These are phyloP conservation scores for Phenganax marumi DNA, from an alignment of 92 coral and sea anemone species.

Conservation along the genomic window DNA sequence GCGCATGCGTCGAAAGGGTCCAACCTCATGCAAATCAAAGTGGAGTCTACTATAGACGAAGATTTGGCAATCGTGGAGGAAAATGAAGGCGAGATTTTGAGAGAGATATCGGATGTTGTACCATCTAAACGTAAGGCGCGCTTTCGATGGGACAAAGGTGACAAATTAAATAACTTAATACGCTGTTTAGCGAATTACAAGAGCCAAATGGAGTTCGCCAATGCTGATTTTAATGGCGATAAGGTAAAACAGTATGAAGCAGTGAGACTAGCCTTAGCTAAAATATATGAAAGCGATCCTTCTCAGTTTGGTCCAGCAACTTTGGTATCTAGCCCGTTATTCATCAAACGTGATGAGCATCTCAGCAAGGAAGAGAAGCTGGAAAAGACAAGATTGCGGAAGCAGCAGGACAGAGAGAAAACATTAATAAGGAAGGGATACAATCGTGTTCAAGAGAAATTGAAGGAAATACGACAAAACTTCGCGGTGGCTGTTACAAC, in stretches of 20 bases:
- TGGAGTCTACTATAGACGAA: too few species aligned
- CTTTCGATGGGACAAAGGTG: constrained; percentile 41
- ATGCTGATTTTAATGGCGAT: constrained; percentile 50
- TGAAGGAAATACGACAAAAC: constrained; percentile 35
- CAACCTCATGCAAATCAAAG: too few species aligned
- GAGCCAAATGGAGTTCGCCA: constrained; percentile 49
- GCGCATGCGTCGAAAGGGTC: too few species aligned
- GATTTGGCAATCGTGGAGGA: too few species aligned
- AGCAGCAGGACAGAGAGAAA: constrained; percentile 30
- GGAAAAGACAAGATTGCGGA: not conserved
- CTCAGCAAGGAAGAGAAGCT: not conserved
- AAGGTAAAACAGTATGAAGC: constrained; percentile 57
- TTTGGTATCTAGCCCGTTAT: constrained; percentile 3
- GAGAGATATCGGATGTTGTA: too few species aligned
- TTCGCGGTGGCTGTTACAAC: not conserved
- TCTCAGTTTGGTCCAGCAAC: constrained; percentile 44
- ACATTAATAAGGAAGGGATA: constrained; percentile 36
- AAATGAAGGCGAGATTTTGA: too few species aligned
- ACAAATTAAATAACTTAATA: constrained; percentile 23
- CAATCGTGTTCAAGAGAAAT: constrained; percentile 38
- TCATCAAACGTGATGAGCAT: not conserved
- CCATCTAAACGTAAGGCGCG: not conserved
- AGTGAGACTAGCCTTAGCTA: constrained; percentile 50
- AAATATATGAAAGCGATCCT: constrained; percentile 42
- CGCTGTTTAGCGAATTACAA: constrained; percentile 45